Conservation (phyloP, 2,797 vertebrate genomes). For the Silurus aristotelis region DNA sequence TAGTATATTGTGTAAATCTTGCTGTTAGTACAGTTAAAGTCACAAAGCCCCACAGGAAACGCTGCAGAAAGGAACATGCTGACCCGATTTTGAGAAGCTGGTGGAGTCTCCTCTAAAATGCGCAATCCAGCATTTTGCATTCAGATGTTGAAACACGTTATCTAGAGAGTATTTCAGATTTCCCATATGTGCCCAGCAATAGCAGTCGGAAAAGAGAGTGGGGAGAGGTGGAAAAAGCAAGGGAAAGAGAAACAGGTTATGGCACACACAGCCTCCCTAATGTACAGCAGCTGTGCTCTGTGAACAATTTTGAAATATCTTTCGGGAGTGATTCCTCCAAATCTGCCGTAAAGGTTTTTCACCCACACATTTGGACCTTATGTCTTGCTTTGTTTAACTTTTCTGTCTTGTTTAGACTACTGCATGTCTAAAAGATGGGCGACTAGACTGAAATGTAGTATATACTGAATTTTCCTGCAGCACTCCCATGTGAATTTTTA, state of each 20-base stretch:
- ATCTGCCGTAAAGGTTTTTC: slow-evolving; percentile 43
- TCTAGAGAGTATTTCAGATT: slow-evolving; percentile 31
- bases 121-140: slow-evolving; percentile 14
- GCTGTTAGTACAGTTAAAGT: neutral
- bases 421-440: slow-evolving; percentile 40
- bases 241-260: slow-evolving; percentile 44
- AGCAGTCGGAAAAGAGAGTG: neutral
- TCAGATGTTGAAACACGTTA: slow-evolving; percentile 24
- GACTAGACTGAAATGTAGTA: neutral
- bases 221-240: slow-evolving; percentile 33
- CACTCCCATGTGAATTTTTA: slow-evolving; percentile 7
- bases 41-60: neutral
- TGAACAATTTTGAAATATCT: slow-evolving; percentile 50
- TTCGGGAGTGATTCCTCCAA: slow-evolving; percentile 39
- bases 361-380: slow-evolving; percentile 44
- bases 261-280: slow-evolving; percentile 39
- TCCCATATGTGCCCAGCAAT: neutral
- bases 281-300: slow-evolving; percentile 53
- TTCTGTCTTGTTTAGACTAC: slow-evolving; percentile 53
- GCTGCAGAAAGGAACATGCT: neutral
- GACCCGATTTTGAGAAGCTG: neutral
- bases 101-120: slow-evolving; percentile 29
- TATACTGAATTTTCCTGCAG: neutral
- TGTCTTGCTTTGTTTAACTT: slow-evolving; percentile 43
- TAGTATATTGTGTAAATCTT: slow-evolving; percentile 9